Conservation (phyloP, 2,888 invertebrate genomes). For the Cataglyphis livida region DNA sequence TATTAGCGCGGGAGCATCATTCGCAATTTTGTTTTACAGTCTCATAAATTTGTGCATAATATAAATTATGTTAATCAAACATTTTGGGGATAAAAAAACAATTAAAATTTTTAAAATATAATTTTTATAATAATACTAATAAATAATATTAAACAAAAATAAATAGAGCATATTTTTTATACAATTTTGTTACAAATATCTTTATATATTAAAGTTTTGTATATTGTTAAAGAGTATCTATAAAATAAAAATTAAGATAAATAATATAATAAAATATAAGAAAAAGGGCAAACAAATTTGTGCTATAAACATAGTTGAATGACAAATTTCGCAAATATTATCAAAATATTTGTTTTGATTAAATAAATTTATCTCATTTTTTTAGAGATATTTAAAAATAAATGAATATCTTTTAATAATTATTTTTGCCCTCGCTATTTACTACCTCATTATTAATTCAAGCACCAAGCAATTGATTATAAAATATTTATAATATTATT, state of each 20-base stretch:
- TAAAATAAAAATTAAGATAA: neutral
- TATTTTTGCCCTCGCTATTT: neutral
- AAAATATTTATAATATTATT: neutral
- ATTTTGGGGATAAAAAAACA: neutral
- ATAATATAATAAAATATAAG: neutral
- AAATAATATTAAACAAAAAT: neutral
- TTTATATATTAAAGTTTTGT: neutral
- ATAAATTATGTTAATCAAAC: neutral
- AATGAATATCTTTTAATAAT: slow-evolving; percentile 10
- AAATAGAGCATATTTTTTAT: neutral
- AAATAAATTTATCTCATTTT: neutral
- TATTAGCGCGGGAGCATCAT: neutral
- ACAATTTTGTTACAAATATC: neutral
- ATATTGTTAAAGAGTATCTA: neutral
- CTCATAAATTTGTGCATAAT: neutral
- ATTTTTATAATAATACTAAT: neutral
- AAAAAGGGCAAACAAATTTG: neutral
- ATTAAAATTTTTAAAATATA: neutral
- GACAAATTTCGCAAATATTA: neutral
- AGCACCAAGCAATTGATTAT: neutral
- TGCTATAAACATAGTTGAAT: neutral
- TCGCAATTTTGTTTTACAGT: neutral
- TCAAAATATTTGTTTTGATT: slow-evolving; percentile 1
- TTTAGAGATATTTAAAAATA: neutral
- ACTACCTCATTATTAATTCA: neutral